Percentiles rank a stretch among this genome's conserved stretches.
Conservation (phyloP, 2,797 vertebrate genomes). For the Danio aesculapii region DNA sequence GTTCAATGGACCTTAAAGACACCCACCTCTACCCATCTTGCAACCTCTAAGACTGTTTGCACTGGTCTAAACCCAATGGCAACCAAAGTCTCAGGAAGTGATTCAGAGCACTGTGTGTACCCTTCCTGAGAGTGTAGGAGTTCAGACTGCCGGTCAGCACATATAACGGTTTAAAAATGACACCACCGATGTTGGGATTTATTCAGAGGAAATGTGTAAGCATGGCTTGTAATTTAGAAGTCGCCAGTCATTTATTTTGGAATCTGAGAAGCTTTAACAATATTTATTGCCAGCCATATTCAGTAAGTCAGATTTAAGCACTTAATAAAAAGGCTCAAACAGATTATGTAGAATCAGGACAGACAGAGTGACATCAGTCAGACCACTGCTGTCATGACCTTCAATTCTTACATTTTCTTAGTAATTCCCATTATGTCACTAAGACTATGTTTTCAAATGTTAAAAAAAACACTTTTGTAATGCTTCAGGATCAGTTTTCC, state of each 20-base stretch:
- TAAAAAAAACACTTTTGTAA: neutral
- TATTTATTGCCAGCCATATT: neutral
- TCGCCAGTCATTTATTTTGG: neutral
- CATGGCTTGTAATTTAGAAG: constrained; percentile 1
- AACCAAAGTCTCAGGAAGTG: constrained; percentile 49
- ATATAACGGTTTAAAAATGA: constrained; percentile 7
- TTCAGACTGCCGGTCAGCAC: constrained; percentile 35
- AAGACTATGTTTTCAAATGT: neutral
- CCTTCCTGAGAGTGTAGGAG: constrained; percentile 41
- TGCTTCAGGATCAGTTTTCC: neutral
- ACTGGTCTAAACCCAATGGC: constrained; percentile 40
- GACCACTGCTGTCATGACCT: neutral
- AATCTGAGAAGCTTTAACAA: neutral
- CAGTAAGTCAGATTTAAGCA: neutral
- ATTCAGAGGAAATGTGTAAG: neutral
- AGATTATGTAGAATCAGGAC: neutral
- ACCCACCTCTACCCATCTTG: constrained; percentile 13
- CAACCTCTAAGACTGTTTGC: constrained; percentile 34
- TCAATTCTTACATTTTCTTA: neutral
- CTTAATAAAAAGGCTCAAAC: neutral
- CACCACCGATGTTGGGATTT: neutral
- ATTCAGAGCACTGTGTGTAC: constrained; percentile 39
- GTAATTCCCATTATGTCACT: neutral
- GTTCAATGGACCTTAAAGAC: neutral
- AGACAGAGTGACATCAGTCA: neutral